A percentile compares a stretch with the other conserved stretches of the same genome.
Evolutionary conservation across 1,140 invertebrate genomes (phyloP).

Genomic region (Aphidius gifuensis): DNA sequence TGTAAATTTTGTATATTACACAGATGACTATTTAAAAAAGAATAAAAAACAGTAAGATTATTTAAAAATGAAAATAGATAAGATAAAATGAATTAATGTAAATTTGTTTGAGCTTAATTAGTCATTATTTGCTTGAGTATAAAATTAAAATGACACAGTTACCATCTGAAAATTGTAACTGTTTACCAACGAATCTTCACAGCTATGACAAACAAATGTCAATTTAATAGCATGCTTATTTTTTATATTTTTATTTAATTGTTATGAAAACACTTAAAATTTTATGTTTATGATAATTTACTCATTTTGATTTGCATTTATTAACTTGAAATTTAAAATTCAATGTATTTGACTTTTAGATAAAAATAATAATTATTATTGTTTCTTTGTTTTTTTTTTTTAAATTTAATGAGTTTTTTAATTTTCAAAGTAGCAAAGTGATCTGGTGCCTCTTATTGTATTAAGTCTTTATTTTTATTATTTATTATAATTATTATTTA

Average conservation of each 20-base stretch:
- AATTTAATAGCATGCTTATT: conserved; percentile 10
- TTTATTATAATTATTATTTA: conserved; percentile 37
- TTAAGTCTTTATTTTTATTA: conserved; percentile 35
- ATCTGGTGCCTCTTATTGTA: conserved; percentile 18
- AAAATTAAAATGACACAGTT: conserved; percentile 14
- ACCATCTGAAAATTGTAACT: conserved; percentile 22
- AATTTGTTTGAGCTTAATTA: conserved; percentile 23
- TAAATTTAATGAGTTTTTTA: neutral
- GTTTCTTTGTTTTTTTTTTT: neutral
- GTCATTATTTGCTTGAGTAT: conserved; percentile 22
- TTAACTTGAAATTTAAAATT: no score
- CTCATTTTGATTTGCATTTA: no score
- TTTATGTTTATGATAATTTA: no score
- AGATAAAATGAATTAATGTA: conserved; percentile 9
- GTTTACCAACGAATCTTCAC: no score
- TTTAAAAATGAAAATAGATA: no score
- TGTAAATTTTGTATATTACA: conserved; percentile 1
- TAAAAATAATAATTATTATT: neutral
- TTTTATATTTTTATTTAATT: conserved; percentile 1
- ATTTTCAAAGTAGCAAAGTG: neutral
- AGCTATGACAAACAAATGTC: neutral
- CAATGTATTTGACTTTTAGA: no score
- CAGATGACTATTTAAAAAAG: neutral
- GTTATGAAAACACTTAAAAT: no score
- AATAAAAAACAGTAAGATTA: no score